Evolutionary conservation across 2,888 invertebrate genomes (phyloP).

Genomic region (Drosophila acutilabella): DNA sequence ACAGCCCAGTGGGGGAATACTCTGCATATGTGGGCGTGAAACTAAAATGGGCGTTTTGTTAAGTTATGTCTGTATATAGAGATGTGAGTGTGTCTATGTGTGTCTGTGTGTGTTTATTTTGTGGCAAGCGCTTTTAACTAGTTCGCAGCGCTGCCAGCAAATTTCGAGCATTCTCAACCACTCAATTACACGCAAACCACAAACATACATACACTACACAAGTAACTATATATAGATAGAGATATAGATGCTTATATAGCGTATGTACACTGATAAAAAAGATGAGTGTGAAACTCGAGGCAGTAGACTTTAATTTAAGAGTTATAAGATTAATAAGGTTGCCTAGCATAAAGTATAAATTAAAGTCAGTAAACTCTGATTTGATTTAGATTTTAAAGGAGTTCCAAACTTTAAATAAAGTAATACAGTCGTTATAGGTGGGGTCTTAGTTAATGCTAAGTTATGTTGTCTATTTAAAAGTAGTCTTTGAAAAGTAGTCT

Average conservation of each 20-base stretch:
- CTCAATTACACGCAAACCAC: constrained; percentile 66
- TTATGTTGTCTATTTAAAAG: no score
- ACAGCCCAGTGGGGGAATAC: constrained; percentile 4
- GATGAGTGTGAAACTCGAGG: no score
- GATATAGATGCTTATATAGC: constrained; percentile 10
- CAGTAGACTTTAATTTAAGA: no score
- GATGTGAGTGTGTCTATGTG: background rate
- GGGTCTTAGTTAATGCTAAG: no score
- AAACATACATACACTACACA: constrained; percentile 16
- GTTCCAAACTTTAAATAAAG: no score
- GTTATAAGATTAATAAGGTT: no score
- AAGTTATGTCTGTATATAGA: constrained; percentile 5
- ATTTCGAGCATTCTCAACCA: constrained; percentile 68
- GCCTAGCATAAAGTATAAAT: no score
- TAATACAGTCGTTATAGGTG: no score
- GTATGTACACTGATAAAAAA: background rate
- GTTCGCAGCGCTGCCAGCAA: constrained; percentile 50
- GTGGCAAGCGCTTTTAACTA: constrained; percentile 69
- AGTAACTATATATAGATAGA: constrained; percentile 10
- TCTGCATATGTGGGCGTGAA: constrained; percentile 23
- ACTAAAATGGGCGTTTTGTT: background rate
- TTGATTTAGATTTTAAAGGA: no score
- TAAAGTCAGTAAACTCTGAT: no score
- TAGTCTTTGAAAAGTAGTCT: background rate
- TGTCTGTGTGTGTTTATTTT: constrained; percentile 38